Conservation (phyloP, 2,888 invertebrate genomes). For the Stictocephala bisonia region DNA sequence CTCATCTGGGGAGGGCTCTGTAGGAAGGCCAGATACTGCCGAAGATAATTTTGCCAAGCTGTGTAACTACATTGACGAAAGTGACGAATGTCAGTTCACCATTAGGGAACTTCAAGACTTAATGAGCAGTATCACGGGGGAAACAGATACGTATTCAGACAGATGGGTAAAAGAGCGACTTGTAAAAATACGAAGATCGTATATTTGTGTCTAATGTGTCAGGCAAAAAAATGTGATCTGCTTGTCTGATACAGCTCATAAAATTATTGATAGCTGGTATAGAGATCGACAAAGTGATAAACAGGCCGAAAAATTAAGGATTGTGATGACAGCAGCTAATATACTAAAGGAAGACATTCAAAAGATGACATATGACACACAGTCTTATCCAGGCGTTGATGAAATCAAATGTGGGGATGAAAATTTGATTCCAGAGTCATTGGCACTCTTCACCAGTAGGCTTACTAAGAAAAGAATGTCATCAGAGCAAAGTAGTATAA, state of each 20-base stretch:
- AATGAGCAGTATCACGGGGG: background rate
- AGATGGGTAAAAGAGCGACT: background rate
- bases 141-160: background rate
- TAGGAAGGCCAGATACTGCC: too few relatives aligned
- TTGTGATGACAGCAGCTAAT: slow-evolving; percentile 61
- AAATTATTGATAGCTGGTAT: slow-evolving; percentile 56
- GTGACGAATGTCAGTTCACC: background rate
- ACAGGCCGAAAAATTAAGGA: slow-evolving; percentile 57
- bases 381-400: slow-evolving; percentile 56
- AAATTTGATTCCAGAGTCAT: slow-evolving; percentile 10
- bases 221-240: slow-evolving; percentile 4
- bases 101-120: background rate
- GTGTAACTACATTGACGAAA: background rate
- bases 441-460: background rate
- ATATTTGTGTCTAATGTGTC: too few relatives aligned
- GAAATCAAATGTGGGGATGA: slow-evolving; percentile 56
- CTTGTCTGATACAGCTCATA: slow-evolving; percentile 33
- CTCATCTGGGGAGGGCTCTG: too few relatives aligned
- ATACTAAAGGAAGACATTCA: slow-evolving; percentile 61
- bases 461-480: background rate
- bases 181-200: too few relatives aligned
- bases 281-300: slow-evolving; percentile 57
- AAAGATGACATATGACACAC: slow-evolving; percentile 57
- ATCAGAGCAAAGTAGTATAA: background rate
- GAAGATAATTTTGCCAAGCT: too few relatives aligned